Evolutionary conservation across 92 coral and sea anemone species (phyloP), one percentile per base, ranked within the genome.

Genomic region (Zoanthus sansibaricus): DNA sequence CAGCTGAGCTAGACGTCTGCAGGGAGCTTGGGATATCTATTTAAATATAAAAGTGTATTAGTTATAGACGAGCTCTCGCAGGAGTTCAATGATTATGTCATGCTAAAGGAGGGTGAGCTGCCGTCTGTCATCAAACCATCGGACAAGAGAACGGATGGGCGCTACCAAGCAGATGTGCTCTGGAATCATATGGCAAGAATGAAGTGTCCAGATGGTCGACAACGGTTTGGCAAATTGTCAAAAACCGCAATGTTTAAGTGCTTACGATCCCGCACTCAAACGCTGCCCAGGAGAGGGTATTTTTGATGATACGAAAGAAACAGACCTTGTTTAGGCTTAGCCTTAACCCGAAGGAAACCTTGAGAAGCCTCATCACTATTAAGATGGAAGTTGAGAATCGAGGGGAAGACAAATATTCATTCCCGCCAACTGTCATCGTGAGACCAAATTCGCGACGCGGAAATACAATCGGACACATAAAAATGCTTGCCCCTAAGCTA

Each of bases 211-310:
- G 93, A 92, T 83, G 95, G 93, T 69, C 90, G 88, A 79, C 56
- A 56, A 61, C 33, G 89, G 71, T 93, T 90, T 77, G 73, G 45
- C 56, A 87, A 62, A 37, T 77, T 90, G 42, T 62, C 93, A 42
- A 11, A 21, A 25, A 72, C 79, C 31, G 90, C 92, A 17, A 15
- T 70, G 42, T 82, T 90, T 25, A 25, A 44, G 90, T 93, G n/a
- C 71, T 92, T 14, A 90, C 89, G 6, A 89, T 92, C 33, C 95
- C 95, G 5, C 95, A 92, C 79, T 92, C 95, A 37, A 92, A 92
- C 76, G 93, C 95, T 15, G 87, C 55, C 9, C 87, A 89, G 84
- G 91, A 92, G 75, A 80, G 92, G 73, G 93, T 87, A 25, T 89
- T 92, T 77, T 86, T 91, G 11, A 83, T 89, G 89, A 89, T 86